Conservation (phyloP, 1,140 invertebrate species). For the Achatina immaculata region DNA sequence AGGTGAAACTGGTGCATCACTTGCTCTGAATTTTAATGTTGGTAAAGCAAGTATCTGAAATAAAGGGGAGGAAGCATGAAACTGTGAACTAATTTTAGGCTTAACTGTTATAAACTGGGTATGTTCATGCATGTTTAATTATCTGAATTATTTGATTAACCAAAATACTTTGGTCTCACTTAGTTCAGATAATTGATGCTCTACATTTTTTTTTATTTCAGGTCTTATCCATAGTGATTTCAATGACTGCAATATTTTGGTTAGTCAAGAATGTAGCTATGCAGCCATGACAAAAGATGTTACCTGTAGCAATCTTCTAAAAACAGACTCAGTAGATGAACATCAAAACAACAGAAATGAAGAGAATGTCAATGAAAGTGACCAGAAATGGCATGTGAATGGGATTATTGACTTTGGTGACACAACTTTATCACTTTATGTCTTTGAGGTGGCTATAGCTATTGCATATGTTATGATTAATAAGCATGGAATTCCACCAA, state of each 20-base stretch:
- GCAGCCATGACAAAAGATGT: too few species aligned
- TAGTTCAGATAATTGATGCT: too few species aligned
- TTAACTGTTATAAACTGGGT: too few species aligned
- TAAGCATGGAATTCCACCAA: slow-evolving; percentile 71
- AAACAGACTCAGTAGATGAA: background rate
- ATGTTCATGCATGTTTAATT: too few species aligned
- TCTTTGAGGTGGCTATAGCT: slow-evolving; percentile 86
- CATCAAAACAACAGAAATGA: background rate
- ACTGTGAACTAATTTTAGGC: too few species aligned
- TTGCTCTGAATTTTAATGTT: too few species aligned
- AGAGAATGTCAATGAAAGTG: background rate
- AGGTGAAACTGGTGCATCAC: too few species aligned
- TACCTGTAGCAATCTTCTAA: too few species aligned
- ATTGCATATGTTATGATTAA: slow-evolving; percentile 85
- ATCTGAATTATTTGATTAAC: too few species aligned
- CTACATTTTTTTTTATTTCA: slow-evolving; percentile 13
- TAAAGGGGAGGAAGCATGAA: too few species aligned
- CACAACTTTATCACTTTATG: slow-evolving; percentile 78
- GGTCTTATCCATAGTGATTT: slow-evolving; percentile 32
- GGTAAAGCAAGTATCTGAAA: too few species aligned
- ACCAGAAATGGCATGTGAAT: slow-evolving; percentile 42
- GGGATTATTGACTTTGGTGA: slow-evolving; percentile 89
- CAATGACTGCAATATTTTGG: slow-evolving; percentile 30
- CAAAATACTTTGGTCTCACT: too few species aligned
- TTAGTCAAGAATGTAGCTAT: background rate